Conservation (phyloP, 2,888 invertebrate genomes). For the Protodeltote pygarga region DNA sequence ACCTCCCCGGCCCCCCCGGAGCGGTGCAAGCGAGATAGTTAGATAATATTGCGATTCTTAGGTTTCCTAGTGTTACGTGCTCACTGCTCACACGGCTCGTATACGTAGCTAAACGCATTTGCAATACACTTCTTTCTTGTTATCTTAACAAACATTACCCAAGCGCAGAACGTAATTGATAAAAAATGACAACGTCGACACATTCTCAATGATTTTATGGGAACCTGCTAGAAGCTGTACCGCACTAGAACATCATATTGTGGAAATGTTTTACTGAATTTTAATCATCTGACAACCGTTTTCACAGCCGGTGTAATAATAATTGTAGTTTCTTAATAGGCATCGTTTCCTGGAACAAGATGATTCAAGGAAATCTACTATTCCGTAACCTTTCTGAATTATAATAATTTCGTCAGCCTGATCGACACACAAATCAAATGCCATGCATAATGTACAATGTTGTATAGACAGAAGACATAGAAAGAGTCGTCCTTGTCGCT, state of each 20-base stretch:
- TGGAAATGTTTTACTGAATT: background rate
- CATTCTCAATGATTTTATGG: slow-evolving; percentile 9
- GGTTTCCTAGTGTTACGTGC: slow-evolving; percentile 76
- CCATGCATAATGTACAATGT: slow-evolving; percentile 79
- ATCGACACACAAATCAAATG: slow-evolving; percentile 79
- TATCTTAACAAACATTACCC: slow-evolving; percentile 56
- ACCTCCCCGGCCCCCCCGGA: background rate
- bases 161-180: slow-evolving; percentile 52
- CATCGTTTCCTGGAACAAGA: slow-evolving; percentile 67
- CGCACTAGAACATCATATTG: background rate
- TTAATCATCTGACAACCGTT: background rate
- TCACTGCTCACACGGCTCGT: slow-evolving; percentile 42
- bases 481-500: slow-evolving; percentile 86
- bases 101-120: slow-evolving; percentile 52
- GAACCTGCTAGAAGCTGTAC: slow-evolving; percentile 12
- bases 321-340: slow-evolving; percentile 50
- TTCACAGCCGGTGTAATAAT: slow-evolving; percentile 42
- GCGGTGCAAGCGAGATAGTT: slow-evolving; percentile 51
- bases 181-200: slow-evolving; percentile 17
- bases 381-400: slow-evolving; percentile 78
- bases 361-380: slow-evolving; percentile 81
- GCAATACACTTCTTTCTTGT: slow-evolving; percentile 57
- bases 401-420: slow-evolving; percentile 78
- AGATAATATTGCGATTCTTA: slow-evolving; percentile 71
- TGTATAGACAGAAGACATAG: slow-evolving; percentile 77